phyloP scores from a whole-genome alignment of 2,888 invertebrate genomes.

The Mylabris sibirica region DNA sequence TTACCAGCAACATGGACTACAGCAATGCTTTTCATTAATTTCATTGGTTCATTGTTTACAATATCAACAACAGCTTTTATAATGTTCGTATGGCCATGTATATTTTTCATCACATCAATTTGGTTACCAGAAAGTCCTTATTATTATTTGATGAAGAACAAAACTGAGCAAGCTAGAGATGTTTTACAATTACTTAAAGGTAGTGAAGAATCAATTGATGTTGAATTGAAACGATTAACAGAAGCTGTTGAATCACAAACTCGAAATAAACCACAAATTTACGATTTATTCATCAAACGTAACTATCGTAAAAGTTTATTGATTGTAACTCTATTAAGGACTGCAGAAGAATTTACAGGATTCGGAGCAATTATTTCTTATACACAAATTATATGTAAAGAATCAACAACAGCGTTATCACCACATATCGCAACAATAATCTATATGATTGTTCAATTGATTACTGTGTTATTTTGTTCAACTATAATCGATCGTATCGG shows the following conservation, averaged over 20 bases:
- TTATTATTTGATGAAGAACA: slow-evolving; percentile 23
- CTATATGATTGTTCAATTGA: slow-evolving; percentile 55
- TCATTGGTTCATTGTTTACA: slow-evolving; percentile 62
- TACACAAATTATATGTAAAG: slow-evolving; percentile 63
- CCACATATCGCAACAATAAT: slow-evolving; percentile 8
- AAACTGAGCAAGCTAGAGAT: slow-evolving; percentile 16
- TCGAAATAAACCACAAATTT: slow-evolving; percentile 23
- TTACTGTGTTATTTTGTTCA: slow-evolving; percentile 65
- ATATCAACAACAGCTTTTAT: slow-evolving; percentile 27
- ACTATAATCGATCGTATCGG: slow-evolving; percentile 64
- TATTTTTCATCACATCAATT: slow-evolving; percentile 24
- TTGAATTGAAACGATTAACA: slow-evolving; percentile 24
- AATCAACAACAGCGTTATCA: slow-evolving; percentile 1
- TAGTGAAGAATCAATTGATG: slow-evolving; percentile 16
- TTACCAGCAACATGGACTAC: slow-evolving; percentile 66
- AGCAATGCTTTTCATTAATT: slow-evolving; percentile 69
- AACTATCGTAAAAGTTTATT: slow-evolving; percentile 27
- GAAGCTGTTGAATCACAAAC: slow-evolving; percentile 26
- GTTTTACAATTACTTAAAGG: slow-evolving; percentile 26
- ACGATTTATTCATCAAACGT: slow-evolving; percentile 26
- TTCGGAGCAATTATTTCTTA: slow-evolving; percentile 71
- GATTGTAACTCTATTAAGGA: slow-evolving; percentile 21
- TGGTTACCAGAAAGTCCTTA: slow-evolving; percentile 35
- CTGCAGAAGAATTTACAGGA: slow-evolving; percentile 65
- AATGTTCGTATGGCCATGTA: slow-evolving; percentile 23